Evolutionary conservation across 2,888 invertebrate genomes (phyloP), one percentile per base, ranked within the genome.

Genomic region (Eupithecia inturbata): DNA sequence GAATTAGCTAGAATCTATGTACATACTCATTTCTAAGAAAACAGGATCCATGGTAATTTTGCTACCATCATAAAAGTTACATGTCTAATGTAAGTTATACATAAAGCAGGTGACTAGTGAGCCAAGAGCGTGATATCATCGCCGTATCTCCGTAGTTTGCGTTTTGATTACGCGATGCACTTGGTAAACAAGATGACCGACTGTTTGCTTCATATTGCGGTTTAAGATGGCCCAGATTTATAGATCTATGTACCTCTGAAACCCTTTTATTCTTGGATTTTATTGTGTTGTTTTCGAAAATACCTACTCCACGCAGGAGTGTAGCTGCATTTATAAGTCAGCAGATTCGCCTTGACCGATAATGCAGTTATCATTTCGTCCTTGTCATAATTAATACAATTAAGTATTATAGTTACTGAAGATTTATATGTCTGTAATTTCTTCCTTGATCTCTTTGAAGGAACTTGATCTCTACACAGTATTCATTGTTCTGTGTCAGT

Each of bases 121-220:
- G 75, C 79, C 81, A 79, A 79, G 71, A 80, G 68, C 77, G 80
- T 88, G 86, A 87, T 85, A 83, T 88, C 87, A 87, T 81, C 74
- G 76, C 66, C 69, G 60, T 76, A 80, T 78, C 72, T 74, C 41
- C 57, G 41, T 60, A 71, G 73, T 76, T 77, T 75, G 76, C 70
- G 39, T 49, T 76, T 41, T 26, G 70, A 74, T 78, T 70, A 76
- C 70, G 74, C 72, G 78, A 68, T 80, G 82, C 81, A 80, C 77
- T 77, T 64, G 16, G 71, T 73, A 78, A 78, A 77, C 74, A 77
- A 39, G 77, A 67, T 73, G 76, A 75, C 71, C 76, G 70, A 68
- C 68, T 78, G 74, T 77, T 76, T 78, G 72, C 74, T 76, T 74
- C 67, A 68, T 66, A 62, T 67, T 70, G 60, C 49, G 57, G 36